Evolutionary conservation across 2,113 vertebrate genomes (phyloP).

Genomic region (Galbula dea): DNA sequence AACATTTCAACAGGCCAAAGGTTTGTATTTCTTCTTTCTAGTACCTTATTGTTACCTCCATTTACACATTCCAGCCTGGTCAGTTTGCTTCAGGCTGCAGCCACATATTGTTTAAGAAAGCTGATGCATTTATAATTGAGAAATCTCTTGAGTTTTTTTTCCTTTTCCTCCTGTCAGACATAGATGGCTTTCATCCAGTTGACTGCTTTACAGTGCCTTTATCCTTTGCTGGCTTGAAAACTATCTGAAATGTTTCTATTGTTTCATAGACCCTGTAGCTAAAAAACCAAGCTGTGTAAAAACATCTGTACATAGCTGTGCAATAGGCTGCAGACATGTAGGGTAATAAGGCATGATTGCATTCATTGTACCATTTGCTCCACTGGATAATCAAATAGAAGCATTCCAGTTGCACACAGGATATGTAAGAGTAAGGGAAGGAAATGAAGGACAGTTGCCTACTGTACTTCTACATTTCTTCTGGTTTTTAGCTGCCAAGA

Average conservation of each 20-base stretch:
- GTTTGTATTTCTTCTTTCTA: background rate
- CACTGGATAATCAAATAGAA: constrained; percentile 50
- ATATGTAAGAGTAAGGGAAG: constrained; percentile 44
- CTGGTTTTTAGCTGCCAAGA: constrained; percentile 39
- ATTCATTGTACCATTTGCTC: constrained; percentile 6
- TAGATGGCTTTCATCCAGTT: constrained; percentile 42
- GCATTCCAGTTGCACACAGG: constrained; percentile 46
- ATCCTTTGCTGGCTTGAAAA: constrained; percentile 52
- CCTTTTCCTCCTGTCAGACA: constrained; percentile 28
- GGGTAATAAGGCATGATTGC: constrained; percentile 43
- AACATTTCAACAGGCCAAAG: background rate
- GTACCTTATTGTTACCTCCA: background rate
- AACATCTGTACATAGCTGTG: constrained; percentile 49
- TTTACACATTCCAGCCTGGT: background rate
- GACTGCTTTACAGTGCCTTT: constrained; percentile 53
- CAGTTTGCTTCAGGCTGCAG: background rate
- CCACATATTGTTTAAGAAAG: background rate
- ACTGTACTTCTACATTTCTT: constrained; percentile 42
- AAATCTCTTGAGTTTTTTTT: constrained; percentile 34
- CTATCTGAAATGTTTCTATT: constrained; percentile 49
- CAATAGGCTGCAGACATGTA: constrained; percentile 9
- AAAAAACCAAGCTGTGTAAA: constrained; percentile 43
- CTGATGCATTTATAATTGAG: background rate
- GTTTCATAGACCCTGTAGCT: constrained; percentile 52
- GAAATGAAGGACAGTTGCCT: constrained; percentile 57